phyloP scores from a whole-genome alignment of 1,140 invertebrate species.

The Apis laboriosa region DNA sequence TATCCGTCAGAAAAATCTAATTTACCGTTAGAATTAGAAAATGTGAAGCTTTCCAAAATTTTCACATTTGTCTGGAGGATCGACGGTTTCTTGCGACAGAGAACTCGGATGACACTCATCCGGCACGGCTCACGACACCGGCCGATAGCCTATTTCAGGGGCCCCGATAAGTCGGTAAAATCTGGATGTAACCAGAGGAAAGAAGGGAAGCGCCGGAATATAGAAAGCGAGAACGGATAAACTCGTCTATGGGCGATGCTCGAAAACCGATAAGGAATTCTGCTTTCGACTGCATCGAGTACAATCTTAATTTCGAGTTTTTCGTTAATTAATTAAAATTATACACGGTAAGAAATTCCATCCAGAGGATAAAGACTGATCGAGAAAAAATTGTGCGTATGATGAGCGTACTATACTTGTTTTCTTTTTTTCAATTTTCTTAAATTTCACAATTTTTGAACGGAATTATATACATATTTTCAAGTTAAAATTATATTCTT shows the following conservation, averaged over 20 bases:
- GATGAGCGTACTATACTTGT: too few species aligned
- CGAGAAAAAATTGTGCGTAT: too few species aligned
- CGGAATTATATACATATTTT: too few species aligned
- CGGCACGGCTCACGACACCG: conserved; percentile 56
- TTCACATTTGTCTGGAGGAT: neutral
- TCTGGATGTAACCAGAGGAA: neutral
- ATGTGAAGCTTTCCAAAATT: neutral
- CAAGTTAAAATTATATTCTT: too few species aligned
- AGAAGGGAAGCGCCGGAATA: neutral
- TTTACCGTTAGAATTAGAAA: neutral
- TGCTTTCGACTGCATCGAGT: neutral
- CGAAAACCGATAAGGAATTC: neutral
- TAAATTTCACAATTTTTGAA: too few species aligned
- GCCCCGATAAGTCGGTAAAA: conserved; percentile 57
- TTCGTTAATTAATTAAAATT: too few species aligned
- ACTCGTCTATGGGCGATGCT: neutral
- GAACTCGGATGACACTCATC: conserved; percentile 30
- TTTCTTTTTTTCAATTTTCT: too few species aligned
- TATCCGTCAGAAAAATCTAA: neutral
- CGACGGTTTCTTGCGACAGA: conserved; percentile 29
- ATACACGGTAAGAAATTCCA: too few species aligned
- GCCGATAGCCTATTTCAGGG: conserved; percentile 68
- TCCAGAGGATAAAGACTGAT: too few species aligned
- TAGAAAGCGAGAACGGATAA: conserved; percentile 3
- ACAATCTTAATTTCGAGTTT: neutral